These are phyloP conservation scores for Arion vulgaris DNA, from an alignment of 1,140 invertebrate genomes.

Conservation along the genomic window DNA sequence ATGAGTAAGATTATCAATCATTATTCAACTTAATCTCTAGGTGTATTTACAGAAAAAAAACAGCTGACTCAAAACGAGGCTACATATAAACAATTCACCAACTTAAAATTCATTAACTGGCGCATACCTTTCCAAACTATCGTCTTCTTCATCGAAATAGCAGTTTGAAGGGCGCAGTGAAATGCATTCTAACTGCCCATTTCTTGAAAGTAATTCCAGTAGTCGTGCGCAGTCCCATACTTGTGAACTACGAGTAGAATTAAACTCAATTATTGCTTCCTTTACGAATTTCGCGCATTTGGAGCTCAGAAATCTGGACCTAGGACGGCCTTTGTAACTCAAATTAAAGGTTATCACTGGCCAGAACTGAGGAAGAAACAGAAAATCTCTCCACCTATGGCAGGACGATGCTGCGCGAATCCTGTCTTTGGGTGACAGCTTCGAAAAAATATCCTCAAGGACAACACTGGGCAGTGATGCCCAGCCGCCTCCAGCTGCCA, in stretches of 20 bases:
- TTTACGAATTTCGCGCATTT: slow-evolving; percentile 73
- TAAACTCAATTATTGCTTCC: slow-evolving; percentile 71
- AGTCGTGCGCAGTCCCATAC: slow-evolving; percentile 65
- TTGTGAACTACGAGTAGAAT: slow-evolving; percentile 70
- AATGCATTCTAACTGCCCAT: slow-evolving; percentile 68
- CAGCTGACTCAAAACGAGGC: slow-evolving; percentile 44
- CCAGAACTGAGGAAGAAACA: slow-evolving; percentile 79
- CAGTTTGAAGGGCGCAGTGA: slow-evolving; percentile 71
- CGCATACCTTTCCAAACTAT: slow-evolving; percentile 58
- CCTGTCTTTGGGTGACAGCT: slow-evolving; percentile 76
- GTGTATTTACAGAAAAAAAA: too few species aligned
- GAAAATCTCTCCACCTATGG: slow-evolving; percentile 77
- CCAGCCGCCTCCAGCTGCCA: slow-evolving; percentile 68
- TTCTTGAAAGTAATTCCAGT: slow-evolving; percentile 64
- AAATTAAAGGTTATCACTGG: slow-evolving; percentile 72
- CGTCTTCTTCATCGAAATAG: slow-evolving; percentile 56
- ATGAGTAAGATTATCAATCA: too few species aligned
- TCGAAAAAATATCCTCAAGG: slow-evolving; percentile 78
- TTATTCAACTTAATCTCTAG: too few species aligned
- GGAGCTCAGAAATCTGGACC: slow-evolving; percentile 70
- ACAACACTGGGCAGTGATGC: slow-evolving; percentile 77
- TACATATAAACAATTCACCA: slow-evolving; percentile 35
- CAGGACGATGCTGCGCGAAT: slow-evolving; percentile 77
- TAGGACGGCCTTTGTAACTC: slow-evolving; percentile 70
- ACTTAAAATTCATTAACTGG: slow-evolving; percentile 8